Evolutionary conservation across 2,113 vertebrate genomes (phyloP), one percentile per base, ranked within the genome.

Genomic region (Toxotes chatareus): DNA sequence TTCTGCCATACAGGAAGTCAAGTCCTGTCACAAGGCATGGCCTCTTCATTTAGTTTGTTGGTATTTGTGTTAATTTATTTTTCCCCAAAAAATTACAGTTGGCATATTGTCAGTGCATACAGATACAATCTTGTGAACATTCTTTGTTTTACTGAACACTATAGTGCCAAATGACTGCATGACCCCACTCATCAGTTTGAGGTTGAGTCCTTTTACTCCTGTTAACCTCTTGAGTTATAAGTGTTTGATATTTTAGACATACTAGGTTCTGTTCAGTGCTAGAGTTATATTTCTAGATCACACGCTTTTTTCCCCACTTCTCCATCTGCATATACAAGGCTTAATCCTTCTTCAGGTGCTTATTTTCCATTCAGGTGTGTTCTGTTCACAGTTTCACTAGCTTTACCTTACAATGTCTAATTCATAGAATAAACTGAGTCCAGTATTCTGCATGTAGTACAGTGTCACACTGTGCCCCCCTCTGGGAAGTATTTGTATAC

Each of bases 401-500:
- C 64, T 16, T 71, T 80, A 10, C 19, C 76, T 86, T 70, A 44
- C 21, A 19, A 83, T 46, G 14, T 76, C 4, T 17, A 49, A 80
- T 63, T 83, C 17, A 59, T 60, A 76, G 32, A 23, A 56, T 46
- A 34, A 76, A 63, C 7, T 40, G 16, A 62, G n/a, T 79, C 42
- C 10, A 79, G 4, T 85, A 68, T 55, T 82, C 5, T 88, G 60
- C 19, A 57, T 64, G 59, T 71, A 55, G 53, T 71, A 9, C 19
- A 65, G 42, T 76, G 40, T 65, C 67, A 27, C 27, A 36, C 40
- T 55, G 3, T 81, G 64, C 49, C 59, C 32, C 2, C 1, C 4
- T 53, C 31, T 55, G 21, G 10, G 23, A 66, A 82, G 73, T 38
- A 74, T 69, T 80, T 67, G 21, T 81, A 47, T 82, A 82, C 79